Base-by-base conservation (phyloP, 1,140 invertebrate species). In the Agrypnia vestita region DNA sequence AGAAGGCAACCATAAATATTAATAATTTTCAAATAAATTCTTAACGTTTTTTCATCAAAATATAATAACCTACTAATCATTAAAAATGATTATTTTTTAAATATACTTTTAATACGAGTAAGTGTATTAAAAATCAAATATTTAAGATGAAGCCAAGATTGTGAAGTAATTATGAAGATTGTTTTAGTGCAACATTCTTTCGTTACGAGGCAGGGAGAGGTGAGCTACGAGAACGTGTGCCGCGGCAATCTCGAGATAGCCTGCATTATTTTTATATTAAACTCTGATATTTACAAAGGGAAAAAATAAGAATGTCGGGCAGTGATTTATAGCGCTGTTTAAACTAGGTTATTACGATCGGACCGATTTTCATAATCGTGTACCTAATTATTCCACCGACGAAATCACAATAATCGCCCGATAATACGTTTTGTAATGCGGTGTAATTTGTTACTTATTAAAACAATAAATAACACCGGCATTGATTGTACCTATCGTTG, bases 381-480 rank as follows among this genome's bases (percentile, higher is more conserved):
- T 73, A 35, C 25, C 25, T 35, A 73, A 73, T 73, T 75, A 75
- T 59, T 75, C 56, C 73, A 44, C 73, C 53, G 59, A 61, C 53
- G 56, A 76, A 76, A 76, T 76, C 46, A 76, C 56, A 49, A 76
- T 64, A 64, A 76, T 76, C 75, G 75, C 11, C n/a, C 75, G 56
- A 76, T 76, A 76, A 76, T 76, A 64, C 59, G 53, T 76, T 76
- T 76, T 76, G 75, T 76, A 76, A 76, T 76, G 69, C 51, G 53
- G 59, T 64, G 75, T 76, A 76, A 76, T 76, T 76, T 76, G 75
- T 76, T 56, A 51, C 75, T 76, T 62, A 76, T 76, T 76, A 76
- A 76, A 76, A 76, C 59, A 76, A 76, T 76, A 76, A 76, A 76
- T 76, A 56, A 76, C 53, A 62, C 49, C 44, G 44, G 75, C 75